A percentile compares a stretch with the other conserved stretches of the same genome.
Conservation (phyloP, 1,140 invertebrate genomes). For the Parapsyche elsis region DNA sequence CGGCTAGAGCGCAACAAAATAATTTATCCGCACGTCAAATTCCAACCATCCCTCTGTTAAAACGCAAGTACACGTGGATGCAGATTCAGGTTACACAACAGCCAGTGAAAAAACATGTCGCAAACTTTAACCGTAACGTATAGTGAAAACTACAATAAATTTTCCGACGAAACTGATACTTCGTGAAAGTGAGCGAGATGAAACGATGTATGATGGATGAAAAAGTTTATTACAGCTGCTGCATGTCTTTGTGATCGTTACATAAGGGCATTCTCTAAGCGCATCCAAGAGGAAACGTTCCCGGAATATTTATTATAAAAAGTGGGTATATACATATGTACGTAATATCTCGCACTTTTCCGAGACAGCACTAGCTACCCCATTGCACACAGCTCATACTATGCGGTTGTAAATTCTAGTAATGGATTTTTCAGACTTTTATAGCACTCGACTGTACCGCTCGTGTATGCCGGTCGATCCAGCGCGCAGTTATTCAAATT, state of each 20-base stretch:
- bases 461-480: slow-evolving; percentile 7
- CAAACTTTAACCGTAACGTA: too few species aligned
- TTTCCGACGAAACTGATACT: too few species aligned
- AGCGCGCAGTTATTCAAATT: slow-evolving; percentile 30
- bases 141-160: too few species aligned
- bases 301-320: background rate
- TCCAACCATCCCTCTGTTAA: background rate
- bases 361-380: slow-evolving; percentile 23
- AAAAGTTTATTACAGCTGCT: too few species aligned
- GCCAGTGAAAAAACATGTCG: too few species aligned
- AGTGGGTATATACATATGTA: background rate
- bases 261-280: too few species aligned
- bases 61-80: background rate
- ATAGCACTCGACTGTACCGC: background rate
- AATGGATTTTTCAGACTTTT: slow-evolving; percentile 46
- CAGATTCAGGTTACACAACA: too few species aligned
- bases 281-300: background rate
- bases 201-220: too few species aligned
- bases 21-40: slow-evolving; percentile 8
- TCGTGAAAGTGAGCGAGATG: too few species aligned
- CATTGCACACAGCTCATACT: slow-evolving; percentile 14
- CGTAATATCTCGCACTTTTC: background rate
- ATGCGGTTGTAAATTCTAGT: slow-evolving; percentile 37
- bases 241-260: too few species aligned
- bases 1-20: slow-evolving; percentile 28